Conservation (phyloP, 2,888 invertebrate species). For the Erebia ligea region DNA sequence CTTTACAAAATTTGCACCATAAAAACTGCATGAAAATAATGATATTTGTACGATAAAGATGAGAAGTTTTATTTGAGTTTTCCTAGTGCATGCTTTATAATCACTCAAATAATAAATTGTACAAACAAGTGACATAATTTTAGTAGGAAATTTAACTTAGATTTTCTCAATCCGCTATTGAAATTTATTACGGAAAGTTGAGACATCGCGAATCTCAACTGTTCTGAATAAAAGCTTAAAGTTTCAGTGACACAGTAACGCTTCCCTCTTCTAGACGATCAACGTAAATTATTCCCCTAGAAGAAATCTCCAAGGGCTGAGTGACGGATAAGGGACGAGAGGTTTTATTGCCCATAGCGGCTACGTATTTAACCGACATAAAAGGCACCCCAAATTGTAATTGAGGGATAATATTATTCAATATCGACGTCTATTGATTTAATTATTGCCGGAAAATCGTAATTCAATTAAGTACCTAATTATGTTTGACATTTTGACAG, state of each 20-base stretch:
- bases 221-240: constrained; percentile 81
- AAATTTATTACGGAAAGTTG: constrained; percentile 78
- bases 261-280: constrained; percentile 76
- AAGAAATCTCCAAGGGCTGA: constrained; percentile 81
- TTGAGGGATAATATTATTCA: constrained; percentile 79
- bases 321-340: constrained; percentile 81
- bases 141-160: constrained; percentile 42
- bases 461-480: constrained; percentile 6
- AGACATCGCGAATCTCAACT: constrained; percentile 74
- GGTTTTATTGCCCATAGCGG: constrained; percentile 78
- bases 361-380: constrained; percentile 69
- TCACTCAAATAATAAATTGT: not conserved
- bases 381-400: constrained; percentile 78
- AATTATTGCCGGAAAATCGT: constrained; percentile 47
- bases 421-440: constrained; percentile 62
- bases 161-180: constrained; percentile 64
- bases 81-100: not conserved
- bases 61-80: too few species aligned
- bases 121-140: constrained; percentile 25
- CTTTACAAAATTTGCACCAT: too few species aligned
- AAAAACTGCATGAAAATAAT: too few species aligned
- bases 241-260: constrained; percentile 81
- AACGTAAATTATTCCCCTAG: constrained; percentile 82
- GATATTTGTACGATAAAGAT: too few species aligned
- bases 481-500: constrained; percentile 9